Conservation (phyloP, 2,888 invertebrate species). For the Rhagophthalmus giganteus region DNA sequence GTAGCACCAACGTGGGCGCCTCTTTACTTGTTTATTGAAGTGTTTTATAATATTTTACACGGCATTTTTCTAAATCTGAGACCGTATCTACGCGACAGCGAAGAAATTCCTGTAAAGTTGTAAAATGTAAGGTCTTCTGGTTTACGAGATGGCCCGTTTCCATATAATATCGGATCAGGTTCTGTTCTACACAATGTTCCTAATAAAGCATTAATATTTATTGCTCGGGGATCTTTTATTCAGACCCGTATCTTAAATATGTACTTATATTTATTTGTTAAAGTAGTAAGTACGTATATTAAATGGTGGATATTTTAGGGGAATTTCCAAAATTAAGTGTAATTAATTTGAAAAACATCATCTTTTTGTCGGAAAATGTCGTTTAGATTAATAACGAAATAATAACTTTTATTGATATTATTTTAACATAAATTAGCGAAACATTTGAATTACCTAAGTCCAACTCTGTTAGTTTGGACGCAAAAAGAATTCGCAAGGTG, state of each 20-base stretch:
- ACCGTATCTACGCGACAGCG: constrained; percentile 47
- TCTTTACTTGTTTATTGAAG: constrained; percentile 17
- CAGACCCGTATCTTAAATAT: constrained; percentile 26
- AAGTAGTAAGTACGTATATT: no score
- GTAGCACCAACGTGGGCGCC: constrained; percentile 3
- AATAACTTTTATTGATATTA: no score
- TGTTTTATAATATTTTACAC: constrained; percentile 24
- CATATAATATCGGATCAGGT: constrained; percentile 44
- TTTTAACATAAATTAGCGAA: no score
- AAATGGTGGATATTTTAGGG: no score
- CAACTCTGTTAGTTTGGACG: no score
- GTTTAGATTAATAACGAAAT: no score
- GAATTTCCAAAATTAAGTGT: no score
- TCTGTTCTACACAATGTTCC: constrained; percentile 26
- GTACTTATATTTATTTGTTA: no score
- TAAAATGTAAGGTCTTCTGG: constrained; percentile 36
- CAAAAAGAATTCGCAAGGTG: constrained; percentile 24
- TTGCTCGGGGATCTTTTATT: constrained; percentile 13
- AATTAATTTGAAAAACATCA: no score
- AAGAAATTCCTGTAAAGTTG: constrained; percentile 44
- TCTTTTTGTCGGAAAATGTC: no score
- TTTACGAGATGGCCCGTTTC: constrained; percentile 44
- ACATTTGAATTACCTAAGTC: no score
- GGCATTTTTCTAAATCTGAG: constrained; percentile 34
- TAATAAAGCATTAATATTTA: constrained; percentile 32